Evolutionary conservation across 1,140 invertebrate genomes (phyloP).

Genomic region (Drosophila prosaltans): DNA sequence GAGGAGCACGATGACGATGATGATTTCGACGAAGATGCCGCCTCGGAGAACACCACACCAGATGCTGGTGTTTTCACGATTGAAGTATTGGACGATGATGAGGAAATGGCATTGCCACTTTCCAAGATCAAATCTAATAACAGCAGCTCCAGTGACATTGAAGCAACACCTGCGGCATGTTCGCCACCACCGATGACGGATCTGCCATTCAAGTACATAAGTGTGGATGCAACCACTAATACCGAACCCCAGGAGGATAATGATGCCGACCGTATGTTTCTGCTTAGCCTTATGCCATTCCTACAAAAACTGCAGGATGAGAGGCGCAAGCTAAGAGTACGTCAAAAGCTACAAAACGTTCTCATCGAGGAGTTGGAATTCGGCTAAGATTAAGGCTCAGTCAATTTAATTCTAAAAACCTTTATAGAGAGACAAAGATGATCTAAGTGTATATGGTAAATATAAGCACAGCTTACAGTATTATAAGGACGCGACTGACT

Average conservation of each 20-base stretch:
- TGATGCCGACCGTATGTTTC: slow-evolving; percentile 75
- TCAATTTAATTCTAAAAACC: neutral
- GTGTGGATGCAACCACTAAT: slow-evolving; percentile 66
- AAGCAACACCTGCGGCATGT: slow-evolving; percentile 28
- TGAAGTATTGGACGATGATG: slow-evolving; percentile 70
- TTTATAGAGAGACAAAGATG: neutral
- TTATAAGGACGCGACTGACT: slow-evolving; percentile 66
- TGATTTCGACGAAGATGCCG: slow-evolving; percentile 74
- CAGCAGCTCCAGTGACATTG: slow-evolving; percentile 4
- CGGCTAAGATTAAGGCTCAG: slow-evolving; percentile 34
- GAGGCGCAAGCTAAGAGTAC: slow-evolving; percentile 65
- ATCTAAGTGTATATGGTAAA: slow-evolving; percentile 33
- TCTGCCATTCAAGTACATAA: slow-evolving; percentile 70
- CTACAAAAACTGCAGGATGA: slow-evolving; percentile 65
- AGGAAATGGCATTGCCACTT: slow-evolving; percentile 47
- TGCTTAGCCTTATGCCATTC: slow-evolving; percentile 73
- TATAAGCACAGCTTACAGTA: slow-evolving; percentile 75
- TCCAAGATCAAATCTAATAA: slow-evolving; percentile 36
- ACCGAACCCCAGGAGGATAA: slow-evolving; percentile 55
- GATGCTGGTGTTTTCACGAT: slow-evolving; percentile 63
- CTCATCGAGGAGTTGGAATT: slow-evolving; percentile 72
- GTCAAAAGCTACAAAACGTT: slow-evolving; percentile 74
- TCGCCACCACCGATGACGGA: slow-evolving; percentile 23
- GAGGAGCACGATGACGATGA: slow-evolving; percentile 64
- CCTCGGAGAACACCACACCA: slow-evolving; percentile 50